Base-by-base conservation (phyloP, 2,113 vertebrate genomes). In the Dissostichus mawsoni region DNA sequence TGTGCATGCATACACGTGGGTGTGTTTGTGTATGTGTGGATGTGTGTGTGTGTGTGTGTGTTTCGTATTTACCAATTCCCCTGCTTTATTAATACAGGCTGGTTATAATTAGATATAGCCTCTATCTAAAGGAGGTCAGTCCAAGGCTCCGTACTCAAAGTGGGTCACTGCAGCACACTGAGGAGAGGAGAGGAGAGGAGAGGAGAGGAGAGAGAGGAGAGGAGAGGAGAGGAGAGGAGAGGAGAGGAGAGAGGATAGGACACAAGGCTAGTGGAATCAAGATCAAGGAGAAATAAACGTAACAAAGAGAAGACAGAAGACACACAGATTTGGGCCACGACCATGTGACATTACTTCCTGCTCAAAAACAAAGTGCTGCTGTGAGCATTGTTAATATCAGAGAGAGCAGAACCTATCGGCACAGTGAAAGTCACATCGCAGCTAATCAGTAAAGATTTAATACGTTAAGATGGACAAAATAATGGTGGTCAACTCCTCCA, bases 111-210 rank as follows among this genome's bases (percentile, higher is more conserved):
- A 94, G 92, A 86, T 66, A 41, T 41, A 83, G 81, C 90, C 90
- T 92, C 82, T 69, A 93, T 94, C 81, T 86, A 94, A 94, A 95
- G 78, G 90, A 94, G 94, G 94, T 86, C 93, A 94, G 87, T 88
- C 80, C 90, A 66, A 84, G 84, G 85, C 91, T 92, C 74, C 67
- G 10, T 69, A 36, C 55, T 78, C 81, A 89, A 95, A 94, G 85
- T 95, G 92, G 94, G 94, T 94, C 94, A 94, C 63, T 89, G 91
- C 82, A 89, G 88, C 84, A 90, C 67, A 48, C 25, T 44, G 76
- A 80, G 71, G 76, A 78, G 84, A 87, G 83, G 84, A 75, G 70
- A 45, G 44, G 69, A 33, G 47, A 48, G 18, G 59, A 16, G 16
- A 67, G 17, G 55, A 57, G 55, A 56, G 59, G 48, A 47, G 50